A percentile compares a stretch with the other conserved stretches of the same genome.
These are phyloP conservation scores for Aplocera efformata DNA, from an alignment of 2,888 invertebrate species.

Conservation along the genomic window DNA sequence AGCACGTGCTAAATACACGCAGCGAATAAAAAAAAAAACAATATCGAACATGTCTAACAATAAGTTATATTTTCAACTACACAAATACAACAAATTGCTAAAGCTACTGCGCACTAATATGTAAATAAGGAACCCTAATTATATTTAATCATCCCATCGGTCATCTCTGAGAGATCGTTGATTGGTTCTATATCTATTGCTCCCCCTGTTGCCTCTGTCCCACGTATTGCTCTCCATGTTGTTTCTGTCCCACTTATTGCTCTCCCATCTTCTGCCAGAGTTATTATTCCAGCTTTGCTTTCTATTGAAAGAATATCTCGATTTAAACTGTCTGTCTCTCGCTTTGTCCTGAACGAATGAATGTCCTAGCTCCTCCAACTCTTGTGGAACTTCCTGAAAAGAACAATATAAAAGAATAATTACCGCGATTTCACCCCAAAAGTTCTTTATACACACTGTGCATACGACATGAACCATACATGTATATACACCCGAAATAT, in stretches of 20 bases:
- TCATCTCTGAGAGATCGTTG: conserved; percentile 2
- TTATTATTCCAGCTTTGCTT: conserved; percentile 17
- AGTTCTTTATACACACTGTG: too few relatives aligned
- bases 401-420: neutral
- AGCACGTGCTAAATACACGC: too few relatives aligned
- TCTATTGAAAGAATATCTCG: conserved; percentile 27
- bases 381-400: conserved; percentile 56
- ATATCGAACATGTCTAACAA: conserved; percentile 6
- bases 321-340: conserved; percentile 40
- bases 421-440: too few relatives aligned
- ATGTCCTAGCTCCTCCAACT: conserved; percentile 48
- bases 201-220: too few relatives aligned
- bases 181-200: conserved; percentile 1
- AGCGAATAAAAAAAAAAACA: too few relatives aligned
- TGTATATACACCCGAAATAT: too few relatives aligned
- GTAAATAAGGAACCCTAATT: conserved; percentile 9
- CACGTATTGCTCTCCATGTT: too few relatives aligned
- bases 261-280: conserved; percentile 18
- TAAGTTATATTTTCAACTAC: conserved; percentile 7
- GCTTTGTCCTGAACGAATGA: conserved; percentile 41
- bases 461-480: too few relatives aligned
- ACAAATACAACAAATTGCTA: conserved; percentile 8
- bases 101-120: conserved; percentile 5
- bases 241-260: neutral
- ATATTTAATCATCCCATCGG: conserved; percentile 5